Conservation (phyloP, 2,888 invertebrate genomes). For the Diabrotica balteata region DNA sequence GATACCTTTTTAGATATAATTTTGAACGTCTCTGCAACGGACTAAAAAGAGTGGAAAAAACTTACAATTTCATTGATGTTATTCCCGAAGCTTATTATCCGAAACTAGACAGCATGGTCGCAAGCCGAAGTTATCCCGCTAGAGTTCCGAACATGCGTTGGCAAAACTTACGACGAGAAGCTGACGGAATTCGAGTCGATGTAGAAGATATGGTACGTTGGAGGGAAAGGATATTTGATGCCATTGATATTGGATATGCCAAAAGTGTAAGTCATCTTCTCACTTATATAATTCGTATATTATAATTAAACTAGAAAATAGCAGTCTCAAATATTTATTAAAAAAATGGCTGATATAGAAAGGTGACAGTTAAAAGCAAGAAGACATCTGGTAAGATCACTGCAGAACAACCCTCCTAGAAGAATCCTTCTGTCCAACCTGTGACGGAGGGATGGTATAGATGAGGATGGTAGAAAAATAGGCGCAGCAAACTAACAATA, state of each 20-base stretch:
- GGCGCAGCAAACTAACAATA: no score
- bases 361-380: no score
- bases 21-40: conserved; percentile 77
- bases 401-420: no score
- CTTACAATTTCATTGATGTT: conserved; percentile 72
- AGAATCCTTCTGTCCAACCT: no score
- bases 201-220: conserved; percentile 76
- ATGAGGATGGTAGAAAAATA: no score
- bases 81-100: conserved; percentile 84
- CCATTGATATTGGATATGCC: conserved; percentile 71
- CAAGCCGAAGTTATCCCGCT: conserved; percentile 79
- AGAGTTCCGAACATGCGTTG: conserved; percentile 67
- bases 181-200: conserved; percentile 67
- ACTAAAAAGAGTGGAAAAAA: conserved; percentile 68
- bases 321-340: no score
- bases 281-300: no score
- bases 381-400: no score
- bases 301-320: no score
- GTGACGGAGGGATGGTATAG: no score
- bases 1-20: conserved; percentile 65
- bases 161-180: conserved; percentile 70
- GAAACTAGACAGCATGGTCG: conserved; percentile 80
- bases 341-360: no score
- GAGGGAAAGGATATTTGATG: conserved; percentile 76
- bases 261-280: conserved; percentile 62